A percentile compares a stretch with the other conserved stretches of the same genome.
Evolutionary conservation across 2,797 vertebrate species (phyloP).

Genomic region (Anguilla obscura): DNA sequence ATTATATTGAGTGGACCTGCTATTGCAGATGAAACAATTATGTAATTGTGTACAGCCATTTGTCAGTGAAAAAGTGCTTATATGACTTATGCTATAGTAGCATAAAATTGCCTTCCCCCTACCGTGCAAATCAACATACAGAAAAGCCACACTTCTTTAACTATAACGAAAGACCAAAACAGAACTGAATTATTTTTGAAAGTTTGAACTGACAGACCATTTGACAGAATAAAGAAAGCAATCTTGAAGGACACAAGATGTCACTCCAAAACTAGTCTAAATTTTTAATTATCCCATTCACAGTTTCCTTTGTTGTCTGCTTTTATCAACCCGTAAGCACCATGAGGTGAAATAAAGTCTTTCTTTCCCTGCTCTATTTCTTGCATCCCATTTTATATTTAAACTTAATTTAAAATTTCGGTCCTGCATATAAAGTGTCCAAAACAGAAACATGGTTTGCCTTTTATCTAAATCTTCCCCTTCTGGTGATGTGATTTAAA

Average conservation of each 20-base stretch:
- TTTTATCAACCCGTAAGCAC: neutral
- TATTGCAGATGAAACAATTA: no score
- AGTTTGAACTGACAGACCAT: neutral
- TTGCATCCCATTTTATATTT: neutral
- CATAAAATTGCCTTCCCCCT: neutral
- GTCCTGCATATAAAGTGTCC: neutral
- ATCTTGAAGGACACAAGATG: neutral
- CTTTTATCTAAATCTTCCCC: neutral
- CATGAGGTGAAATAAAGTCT: neutral
- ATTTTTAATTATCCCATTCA: neutral
- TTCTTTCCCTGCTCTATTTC: neutral
- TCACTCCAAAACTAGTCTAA: neutral
- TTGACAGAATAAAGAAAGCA: neutral
- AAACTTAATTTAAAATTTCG: neutral
- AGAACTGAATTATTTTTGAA: neutral
- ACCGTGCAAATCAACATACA: neutral
- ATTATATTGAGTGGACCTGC: no score
- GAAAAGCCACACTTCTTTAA: neutral
- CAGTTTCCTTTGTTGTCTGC: neutral
- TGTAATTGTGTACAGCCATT: neutral
- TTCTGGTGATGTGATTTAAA: neutral
- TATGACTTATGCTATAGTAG: neutral
- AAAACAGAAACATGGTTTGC: neutral
- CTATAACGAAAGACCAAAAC: neutral
- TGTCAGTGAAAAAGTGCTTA: neutral